A percentile compares a stretch with the other conserved stretches of the same genome.
Evolutionary conservation across 1,140 invertebrate species (phyloP).

Genomic region (Drosophila punjabiensis): DNA sequence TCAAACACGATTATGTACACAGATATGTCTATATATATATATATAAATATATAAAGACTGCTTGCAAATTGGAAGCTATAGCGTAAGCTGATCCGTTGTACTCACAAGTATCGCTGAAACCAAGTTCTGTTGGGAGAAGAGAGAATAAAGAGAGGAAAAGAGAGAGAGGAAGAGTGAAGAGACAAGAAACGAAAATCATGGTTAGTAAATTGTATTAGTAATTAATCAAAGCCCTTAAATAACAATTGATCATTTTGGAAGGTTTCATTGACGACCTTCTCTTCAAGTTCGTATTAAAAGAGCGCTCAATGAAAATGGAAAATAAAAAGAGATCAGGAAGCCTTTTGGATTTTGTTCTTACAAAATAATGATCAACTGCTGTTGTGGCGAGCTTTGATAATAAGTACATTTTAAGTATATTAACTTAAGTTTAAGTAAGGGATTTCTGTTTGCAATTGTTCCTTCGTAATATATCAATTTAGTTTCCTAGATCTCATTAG

Average conservation of each 20-base stretch:
- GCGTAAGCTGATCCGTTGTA: constrained; percentile 47
- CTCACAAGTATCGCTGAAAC: constrained; percentile 85
- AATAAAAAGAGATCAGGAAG: neutral
- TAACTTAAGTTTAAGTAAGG: neutral
- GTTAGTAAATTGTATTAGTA: constrained; percentile 58
- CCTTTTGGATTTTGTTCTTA: neutral
- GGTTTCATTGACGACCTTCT: neutral
- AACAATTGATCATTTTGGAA: neutral
- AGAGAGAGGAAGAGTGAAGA: constrained; percentile 13
- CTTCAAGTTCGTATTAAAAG: neutral
- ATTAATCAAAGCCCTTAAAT: constrained; percentile 22
- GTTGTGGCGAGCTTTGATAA: neutral
- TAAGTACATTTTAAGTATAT: neutral
- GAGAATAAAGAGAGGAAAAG: constrained; percentile 3
- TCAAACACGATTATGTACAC: constrained; percentile 13
- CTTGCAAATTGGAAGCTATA: constrained; percentile 5
- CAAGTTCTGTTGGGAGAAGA: constrained; percentile 78
- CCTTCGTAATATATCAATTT: neutral
- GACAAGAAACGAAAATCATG: constrained; percentile 46
- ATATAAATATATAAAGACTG: neutral
- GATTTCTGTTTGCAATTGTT: neutral
- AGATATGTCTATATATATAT: constrained; percentile 7
- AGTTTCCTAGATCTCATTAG: neutral
- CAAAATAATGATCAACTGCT: neutral
- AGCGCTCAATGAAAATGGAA: neutral